A percentile compares a stretch with the other conserved stretches of the same genome.
Conservation (phyloP, 92 coral and sea anemone species). For the Siderastrea siderea region DNA sequence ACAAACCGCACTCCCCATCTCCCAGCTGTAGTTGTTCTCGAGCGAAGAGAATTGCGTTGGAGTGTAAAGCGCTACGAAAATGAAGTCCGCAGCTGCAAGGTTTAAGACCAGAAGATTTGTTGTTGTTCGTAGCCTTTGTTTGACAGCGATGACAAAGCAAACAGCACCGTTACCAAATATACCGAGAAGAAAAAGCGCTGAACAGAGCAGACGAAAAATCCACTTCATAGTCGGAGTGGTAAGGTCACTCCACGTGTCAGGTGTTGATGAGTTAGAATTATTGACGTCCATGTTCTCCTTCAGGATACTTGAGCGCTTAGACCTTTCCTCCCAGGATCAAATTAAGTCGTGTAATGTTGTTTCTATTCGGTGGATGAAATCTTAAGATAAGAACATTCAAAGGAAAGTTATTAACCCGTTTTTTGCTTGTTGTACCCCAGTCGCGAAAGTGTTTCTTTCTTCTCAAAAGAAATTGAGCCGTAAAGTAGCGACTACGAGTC, state of each 20-base stretch:
- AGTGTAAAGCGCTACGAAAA: slow-evolving; percentile 74
- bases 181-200: slow-evolving; percentile 67
- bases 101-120: slow-evolving; percentile 76
- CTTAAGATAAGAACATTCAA: too few relatives aligned
- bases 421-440: too few relatives aligned
- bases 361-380: too few relatives aligned
- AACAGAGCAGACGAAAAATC: slow-evolving; percentile 76
- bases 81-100: slow-evolving; percentile 80
- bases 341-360: too few relatives aligned
- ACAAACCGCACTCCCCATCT: slow-evolving; percentile 74
- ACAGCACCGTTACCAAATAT: slow-evolving; percentile 80
- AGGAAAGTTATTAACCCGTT: too few relatives aligned
- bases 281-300: neutral
- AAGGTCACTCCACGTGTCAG: neutral
- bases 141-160: slow-evolving; percentile 65
- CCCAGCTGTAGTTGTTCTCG: slow-evolving; percentile 87
- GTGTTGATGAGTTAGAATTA: neutral
- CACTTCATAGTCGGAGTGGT: slow-evolving; percentile 50
- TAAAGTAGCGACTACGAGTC: too few relatives aligned
- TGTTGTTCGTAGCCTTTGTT: slow-evolving; percentile 75
- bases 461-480: too few relatives aligned
- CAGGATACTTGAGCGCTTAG: too few relatives aligned
- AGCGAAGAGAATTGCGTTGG: slow-evolving; percentile 80
- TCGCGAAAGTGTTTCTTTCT: too few relatives aligned
- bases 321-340: too few relatives aligned